Base-by-base conservation (phyloP, 2,888 invertebrate species). In the Campoplex capitator region DNA sequence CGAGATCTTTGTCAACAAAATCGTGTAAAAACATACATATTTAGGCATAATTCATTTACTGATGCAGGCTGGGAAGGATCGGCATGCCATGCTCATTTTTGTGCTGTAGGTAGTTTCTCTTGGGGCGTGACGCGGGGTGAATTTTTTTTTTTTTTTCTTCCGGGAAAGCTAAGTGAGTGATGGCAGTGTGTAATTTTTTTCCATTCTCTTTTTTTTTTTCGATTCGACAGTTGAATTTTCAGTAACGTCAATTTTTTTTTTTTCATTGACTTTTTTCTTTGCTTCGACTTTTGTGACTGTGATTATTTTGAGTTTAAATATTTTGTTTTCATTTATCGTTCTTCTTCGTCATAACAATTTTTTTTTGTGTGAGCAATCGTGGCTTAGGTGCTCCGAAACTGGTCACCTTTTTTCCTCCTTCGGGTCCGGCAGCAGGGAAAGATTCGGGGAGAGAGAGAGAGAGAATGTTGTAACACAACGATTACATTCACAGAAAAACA, bases 351-450 rank as follows among this genome's bases (percentile, higher is more conserved):
- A 70, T 77, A 80, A 83, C 76, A 35, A 87, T 38, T 85, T 88
- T 88, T 28, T 28, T 90, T 90, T 88, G 92, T 93, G 92, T 92
- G 93, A 92, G 91, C 93, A 93, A 94, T 94, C 90, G 92, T 94
- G 93, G 92, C 92, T 92, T 94, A 94, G 94, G 94, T 94, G 94
- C 95, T 95, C 95, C 95, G 95, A 94, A 95, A 95, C 95, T 95
- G 95, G 95, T 96, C 96, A 96, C 96, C 96, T 96, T 96, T 96
- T 95, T 95, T 96, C 95, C 96, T 96, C 95, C 96, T 96, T 95
- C 92, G 93, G 92, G 93, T 94, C 94, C 94, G 93, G 94, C 94
- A 94, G 94, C 94, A 94, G 91, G 94, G 94, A 93, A 94, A 94
- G 92, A 93, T 87, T 93, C 89, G 90, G 93, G 94, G 93, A 93